Evolutionary conservation across 2,797 vertebrate genomes (phyloP).

Genomic region (Scomberomorus guttatus): DNA sequence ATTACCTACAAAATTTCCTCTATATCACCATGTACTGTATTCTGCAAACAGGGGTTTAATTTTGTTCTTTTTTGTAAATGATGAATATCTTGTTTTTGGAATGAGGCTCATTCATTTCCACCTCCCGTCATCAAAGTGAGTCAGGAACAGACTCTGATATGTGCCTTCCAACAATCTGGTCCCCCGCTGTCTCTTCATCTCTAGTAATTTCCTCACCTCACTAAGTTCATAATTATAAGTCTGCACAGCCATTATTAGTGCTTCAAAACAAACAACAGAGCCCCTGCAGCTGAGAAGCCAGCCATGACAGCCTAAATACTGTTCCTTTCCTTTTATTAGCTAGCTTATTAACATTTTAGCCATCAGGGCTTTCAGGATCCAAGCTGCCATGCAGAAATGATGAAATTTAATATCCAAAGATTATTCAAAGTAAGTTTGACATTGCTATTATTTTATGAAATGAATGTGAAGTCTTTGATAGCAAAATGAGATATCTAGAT

Average conservation of each 20-base stretch:
- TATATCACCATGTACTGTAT: background rate
- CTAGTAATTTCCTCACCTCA: constrained; percentile 82
- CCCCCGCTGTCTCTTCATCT: constrained; percentile 80
- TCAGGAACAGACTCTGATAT: constrained; percentile 67
- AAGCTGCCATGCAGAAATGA: constrained; percentile 58
- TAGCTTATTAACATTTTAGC: constrained; percentile 81
- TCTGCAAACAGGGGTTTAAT: background rate
- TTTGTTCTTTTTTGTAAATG: constrained; percentile 33
- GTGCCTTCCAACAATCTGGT: constrained; percentile 75
- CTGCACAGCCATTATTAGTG: constrained; percentile 77
- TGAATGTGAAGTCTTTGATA: constrained; percentile 27
- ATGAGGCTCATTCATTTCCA: constrained; percentile 62
- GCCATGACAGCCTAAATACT: constrained; percentile 80
- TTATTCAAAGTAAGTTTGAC: constrained; percentile 70
- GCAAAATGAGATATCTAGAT: constrained; percentile 50
- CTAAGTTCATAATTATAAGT: constrained; percentile 84
- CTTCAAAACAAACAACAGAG: constrained; percentile 82
- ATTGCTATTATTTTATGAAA: constrained; percentile 59
- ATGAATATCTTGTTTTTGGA: constrained; percentile 61
- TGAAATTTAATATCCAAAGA: constrained; percentile 74
- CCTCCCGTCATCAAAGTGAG: constrained; percentile 52
- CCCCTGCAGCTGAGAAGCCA: constrained; percentile 76
- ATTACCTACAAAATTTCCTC: background rate
- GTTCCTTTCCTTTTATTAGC: constrained; percentile 77
- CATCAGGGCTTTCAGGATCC: constrained; percentile 71